Evolutionary conservation across 1,140 invertebrate species (phyloP).

Genomic region (Drosophila kohkoa): DNA sequence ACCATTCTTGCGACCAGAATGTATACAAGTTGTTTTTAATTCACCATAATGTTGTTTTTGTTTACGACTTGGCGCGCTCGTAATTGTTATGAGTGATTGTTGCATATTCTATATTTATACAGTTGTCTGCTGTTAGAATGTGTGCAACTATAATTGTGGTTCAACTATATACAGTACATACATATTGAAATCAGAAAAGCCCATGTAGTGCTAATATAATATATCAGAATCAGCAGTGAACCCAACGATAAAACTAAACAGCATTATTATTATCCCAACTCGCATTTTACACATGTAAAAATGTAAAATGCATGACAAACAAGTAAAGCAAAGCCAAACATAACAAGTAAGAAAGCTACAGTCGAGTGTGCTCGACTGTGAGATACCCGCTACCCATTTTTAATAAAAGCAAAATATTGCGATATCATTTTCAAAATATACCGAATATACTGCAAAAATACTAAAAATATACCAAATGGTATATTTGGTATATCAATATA

Average conservation of each 20-base stretch:
- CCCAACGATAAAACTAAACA: not conserved
- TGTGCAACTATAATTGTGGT: not conserved
- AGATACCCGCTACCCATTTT: no score
- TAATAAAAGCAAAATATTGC: no score
- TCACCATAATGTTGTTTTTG: conserved; percentile 32
- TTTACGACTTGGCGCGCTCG: conserved; percentile 6
- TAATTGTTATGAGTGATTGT: conserved; percentile 28
- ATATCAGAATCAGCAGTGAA: no score
- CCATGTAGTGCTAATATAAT: no score
- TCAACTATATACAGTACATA: not conserved
- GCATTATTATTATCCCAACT: conserved; percentile 32
- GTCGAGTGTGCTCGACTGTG: no score
- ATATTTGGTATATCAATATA: no score
- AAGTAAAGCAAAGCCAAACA: conserved; percentile 32
- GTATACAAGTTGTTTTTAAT: conserved; percentile 32
- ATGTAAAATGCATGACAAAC: conserved; percentile 43
- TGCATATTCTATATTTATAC: conserved; percentile 41
- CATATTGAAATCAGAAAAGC: not conserved
- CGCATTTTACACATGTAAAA: conserved; percentile 73
- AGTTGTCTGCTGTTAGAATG: conserved; percentile 23
- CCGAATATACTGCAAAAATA: no score
- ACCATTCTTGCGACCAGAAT: not conserved
- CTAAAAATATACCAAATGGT: no score
- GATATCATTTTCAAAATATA: no score
- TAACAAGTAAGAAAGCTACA: no score